Evolutionary conservation across 2,113 vertebrate genomes (phyloP).

Genomic region (Prietella phreatophila): DNA sequence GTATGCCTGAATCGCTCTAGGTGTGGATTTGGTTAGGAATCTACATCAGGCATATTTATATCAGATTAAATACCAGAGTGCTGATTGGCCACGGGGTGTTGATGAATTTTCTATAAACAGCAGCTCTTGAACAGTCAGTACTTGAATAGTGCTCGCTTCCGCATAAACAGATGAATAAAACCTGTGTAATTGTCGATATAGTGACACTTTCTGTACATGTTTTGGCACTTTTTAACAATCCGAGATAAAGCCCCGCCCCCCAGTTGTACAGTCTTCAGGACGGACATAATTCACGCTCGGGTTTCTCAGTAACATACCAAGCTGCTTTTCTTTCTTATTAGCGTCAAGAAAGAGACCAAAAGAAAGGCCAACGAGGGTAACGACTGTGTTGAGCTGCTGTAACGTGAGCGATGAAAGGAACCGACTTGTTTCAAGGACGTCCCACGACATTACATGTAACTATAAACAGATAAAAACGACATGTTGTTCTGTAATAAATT

Average conservation of each 20-base stretch:
- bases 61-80: neutral
- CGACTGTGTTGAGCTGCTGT: neutral
- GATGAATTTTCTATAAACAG: neutral
- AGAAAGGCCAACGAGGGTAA: neutral
- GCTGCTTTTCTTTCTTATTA: neutral
- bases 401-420: neutral
- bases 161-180: neutral
- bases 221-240: neutral
- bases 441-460: neutral
- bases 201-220: neutral
- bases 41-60: neutral
- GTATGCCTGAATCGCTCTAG: neutral
- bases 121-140: neutral
- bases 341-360: neutral
- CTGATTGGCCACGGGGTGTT: neutral
- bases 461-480: neutral
- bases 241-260: neutral
- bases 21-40: neutral
- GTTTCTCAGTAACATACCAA: neutral
- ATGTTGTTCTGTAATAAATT: neutral
- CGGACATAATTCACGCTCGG: neutral
- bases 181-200: neutral
- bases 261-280: neutral
- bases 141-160: neutral
- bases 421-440: neutral